Conservation (phyloP, 1,140 invertebrate species). For the Heliconius hermathena region DNA sequence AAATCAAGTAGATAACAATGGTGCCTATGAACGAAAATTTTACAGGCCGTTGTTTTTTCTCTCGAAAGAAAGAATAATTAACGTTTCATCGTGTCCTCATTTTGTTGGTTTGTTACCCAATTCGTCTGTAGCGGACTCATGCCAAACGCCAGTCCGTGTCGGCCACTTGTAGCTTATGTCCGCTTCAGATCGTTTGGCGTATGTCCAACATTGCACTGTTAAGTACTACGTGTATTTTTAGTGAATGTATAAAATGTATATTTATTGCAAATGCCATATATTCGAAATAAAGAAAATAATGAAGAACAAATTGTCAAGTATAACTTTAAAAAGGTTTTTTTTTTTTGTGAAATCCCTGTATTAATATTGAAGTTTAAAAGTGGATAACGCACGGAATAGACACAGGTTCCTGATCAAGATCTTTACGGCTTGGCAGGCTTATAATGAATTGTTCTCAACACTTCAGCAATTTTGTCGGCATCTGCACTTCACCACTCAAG, state of each 20-base stretch:
- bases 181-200: conserved; percentile 58
- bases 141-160: conserved; percentile 52
- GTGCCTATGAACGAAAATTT: conserved; percentile 43
- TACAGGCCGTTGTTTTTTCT: conserved; percentile 33
- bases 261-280: background rate
- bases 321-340: background rate
- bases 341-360: background rate
- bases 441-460: conserved; percentile 27
- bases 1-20: conserved; percentile 39
- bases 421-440: conserved; percentile 8
- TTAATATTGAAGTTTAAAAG: background rate
- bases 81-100: conserved; percentile 52
- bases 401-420: background rate
- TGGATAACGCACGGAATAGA: background rate
- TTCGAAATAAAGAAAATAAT: background rate
- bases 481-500: conserved; percentile 57
- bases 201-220: conserved; percentile 51
- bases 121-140: conserved; percentile 48
- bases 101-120: conserved; percentile 55
- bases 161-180: conserved; percentile 70
- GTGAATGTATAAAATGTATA: conserved; percentile 21
- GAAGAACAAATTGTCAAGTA: background rate
- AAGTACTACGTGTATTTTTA: conserved; percentile 33
- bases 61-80: conserved; percentile 49
- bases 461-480: conserved; percentile 36